Conservation (phyloP, 2,888 invertebrate genomes). For the Amphipyra berbera region DNA sequence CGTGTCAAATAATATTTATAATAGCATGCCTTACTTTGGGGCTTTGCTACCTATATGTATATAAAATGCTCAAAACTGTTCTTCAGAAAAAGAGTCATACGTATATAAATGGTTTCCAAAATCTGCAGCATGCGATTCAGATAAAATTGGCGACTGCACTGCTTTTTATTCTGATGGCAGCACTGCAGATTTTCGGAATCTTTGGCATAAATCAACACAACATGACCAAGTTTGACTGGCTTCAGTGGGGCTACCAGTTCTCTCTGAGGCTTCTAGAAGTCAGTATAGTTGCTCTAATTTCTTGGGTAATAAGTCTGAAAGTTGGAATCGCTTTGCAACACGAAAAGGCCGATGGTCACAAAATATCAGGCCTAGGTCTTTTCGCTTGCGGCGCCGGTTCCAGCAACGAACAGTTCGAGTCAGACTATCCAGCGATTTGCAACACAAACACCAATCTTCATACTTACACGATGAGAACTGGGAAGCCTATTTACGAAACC, state of each 20-base stretch:
- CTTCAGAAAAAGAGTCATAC: constrained; percentile 94
- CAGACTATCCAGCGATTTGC: constrained; percentile 95
- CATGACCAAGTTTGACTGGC: constrained; percentile 94
- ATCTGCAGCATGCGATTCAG: constrained; percentile 96
- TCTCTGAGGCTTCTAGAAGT: constrained; percentile 96
- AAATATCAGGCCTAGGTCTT: constrained; percentile 93
- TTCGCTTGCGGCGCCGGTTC: constrained; percentile 95
- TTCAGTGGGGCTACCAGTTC: constrained; percentile 97
- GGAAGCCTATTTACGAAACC: constrained; percentile 93
- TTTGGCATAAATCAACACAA: constrained; percentile 87
- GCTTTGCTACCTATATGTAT: constrained; percentile 95
- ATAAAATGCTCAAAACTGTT: constrained; percentile 93
- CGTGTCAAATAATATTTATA: constrained; percentile 96
- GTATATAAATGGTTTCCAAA: constrained; percentile 94
- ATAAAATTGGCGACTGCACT: constrained; percentile 96
- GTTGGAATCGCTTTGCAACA: constrained; percentile 91
- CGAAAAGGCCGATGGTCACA: constrained; percentile 92
- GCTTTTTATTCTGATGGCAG: constrained; percentile 95
- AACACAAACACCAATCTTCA: constrained; percentile 96
- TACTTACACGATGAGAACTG: constrained; percentile 94
- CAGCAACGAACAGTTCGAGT: constrained; percentile 95
- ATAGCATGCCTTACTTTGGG: constrained; percentile 95
- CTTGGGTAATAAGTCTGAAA: constrained; percentile 95
- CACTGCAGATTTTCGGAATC: constrained; percentile 95
- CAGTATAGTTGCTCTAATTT: constrained; percentile 95